Percentiles rank a stretch among this genome's conserved stretches.
Evolutionary conservation across 2,888 invertebrate species (phyloP).

Genomic region (Netelia melanura): DNA sequence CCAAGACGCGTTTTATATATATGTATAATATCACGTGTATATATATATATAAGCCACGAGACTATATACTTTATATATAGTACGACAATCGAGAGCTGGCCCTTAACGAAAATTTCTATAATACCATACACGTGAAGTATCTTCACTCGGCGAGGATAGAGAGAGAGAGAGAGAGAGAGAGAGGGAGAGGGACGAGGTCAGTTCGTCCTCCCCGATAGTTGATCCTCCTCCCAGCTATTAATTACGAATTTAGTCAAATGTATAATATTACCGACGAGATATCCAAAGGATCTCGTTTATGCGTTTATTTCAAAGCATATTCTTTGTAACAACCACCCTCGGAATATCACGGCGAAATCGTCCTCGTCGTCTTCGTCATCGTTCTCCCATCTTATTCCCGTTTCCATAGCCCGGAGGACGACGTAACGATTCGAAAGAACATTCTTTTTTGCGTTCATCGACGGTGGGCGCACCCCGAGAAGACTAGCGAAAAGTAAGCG

Average conservation of each 20-base stretch:
- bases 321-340: constrained; percentile 53
- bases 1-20: constrained; percentile 6
- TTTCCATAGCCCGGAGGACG: constrained; percentile 61
- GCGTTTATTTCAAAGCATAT: constrained; percentile 47
- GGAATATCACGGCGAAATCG: constrained; percentile 37
- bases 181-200: constrained; percentile 33
- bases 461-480: not conserved
- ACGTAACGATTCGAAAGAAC: constrained; percentile 40
- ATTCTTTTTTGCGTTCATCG: constrained; percentile 28
- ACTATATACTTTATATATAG: constrained; percentile 32
- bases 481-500: not conserved
- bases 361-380: constrained; percentile 32
- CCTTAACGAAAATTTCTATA: constrained; percentile 68
- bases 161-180: not conserved
- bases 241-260: constrained; percentile 69
- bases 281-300: constrained; percentile 44
- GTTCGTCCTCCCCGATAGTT: constrained; percentile 26
- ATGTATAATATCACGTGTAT: not conserved
- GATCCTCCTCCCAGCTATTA: constrained; percentile 67
- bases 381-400: constrained; percentile 28
- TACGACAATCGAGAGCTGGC: constrained; percentile 44
- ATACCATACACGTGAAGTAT: constrained; percentile 45
- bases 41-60: not conserved
- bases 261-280: constrained; percentile 61
- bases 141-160: not conserved